A percentile compares a stretch with the other conserved stretches of the same genome.
These are phyloP conservation scores for Cassiopea andromeda DNA, from an alignment of 30 jellyfish, hydroid and myxozoan species.

Conservation along the genomic window DNA sequence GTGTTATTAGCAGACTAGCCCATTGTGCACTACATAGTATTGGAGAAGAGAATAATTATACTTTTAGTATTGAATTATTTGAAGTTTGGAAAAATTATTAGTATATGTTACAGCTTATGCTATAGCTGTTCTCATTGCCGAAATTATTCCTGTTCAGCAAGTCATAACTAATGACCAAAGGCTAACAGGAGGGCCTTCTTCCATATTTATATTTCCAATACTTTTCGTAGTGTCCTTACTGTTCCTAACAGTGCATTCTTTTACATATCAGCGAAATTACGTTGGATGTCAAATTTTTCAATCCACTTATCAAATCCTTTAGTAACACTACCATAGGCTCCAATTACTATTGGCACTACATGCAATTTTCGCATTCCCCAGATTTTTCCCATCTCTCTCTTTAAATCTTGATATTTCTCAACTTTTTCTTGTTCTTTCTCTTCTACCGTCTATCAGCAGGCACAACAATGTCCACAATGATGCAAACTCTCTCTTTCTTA, in stretches of 20 bases:
- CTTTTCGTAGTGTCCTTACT: too few species aligned
- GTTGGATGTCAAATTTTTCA: conserved; percentile 9
- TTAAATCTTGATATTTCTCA: conserved; percentile 19
- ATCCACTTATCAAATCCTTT: conserved; percentile 22
- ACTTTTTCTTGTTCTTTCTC: conserved; percentile 8
- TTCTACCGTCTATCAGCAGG: background rate
- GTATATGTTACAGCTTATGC: background rate
- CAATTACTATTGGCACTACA: background rate
- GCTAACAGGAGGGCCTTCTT: too few species aligned
- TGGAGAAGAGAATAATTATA: too few species aligned
- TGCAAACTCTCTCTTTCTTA: background rate
- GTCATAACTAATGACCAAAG: too few species aligned
- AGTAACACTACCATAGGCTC: background rate
- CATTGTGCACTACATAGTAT: too few species aligned
- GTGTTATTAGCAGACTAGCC: too few species aligned
- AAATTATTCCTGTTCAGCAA: background rate
- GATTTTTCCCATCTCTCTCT: conserved; percentile 2
- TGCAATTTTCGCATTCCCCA: conserved; percentile 12
- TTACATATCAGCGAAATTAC: background rate
- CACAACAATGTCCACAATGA: too few species aligned
- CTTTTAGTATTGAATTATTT: too few species aligned
- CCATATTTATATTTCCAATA: too few species aligned
- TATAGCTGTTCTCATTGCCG: conserved; percentile 21
- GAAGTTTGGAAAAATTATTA: too few species aligned
- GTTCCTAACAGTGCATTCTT: too few species aligned